A percentile compares a stretch with the other conserved stretches of the same genome.
phyloP scores from a whole-genome alignment of 2,888 invertebrate genomes.

The Eupithecia insigniata region DNA sequence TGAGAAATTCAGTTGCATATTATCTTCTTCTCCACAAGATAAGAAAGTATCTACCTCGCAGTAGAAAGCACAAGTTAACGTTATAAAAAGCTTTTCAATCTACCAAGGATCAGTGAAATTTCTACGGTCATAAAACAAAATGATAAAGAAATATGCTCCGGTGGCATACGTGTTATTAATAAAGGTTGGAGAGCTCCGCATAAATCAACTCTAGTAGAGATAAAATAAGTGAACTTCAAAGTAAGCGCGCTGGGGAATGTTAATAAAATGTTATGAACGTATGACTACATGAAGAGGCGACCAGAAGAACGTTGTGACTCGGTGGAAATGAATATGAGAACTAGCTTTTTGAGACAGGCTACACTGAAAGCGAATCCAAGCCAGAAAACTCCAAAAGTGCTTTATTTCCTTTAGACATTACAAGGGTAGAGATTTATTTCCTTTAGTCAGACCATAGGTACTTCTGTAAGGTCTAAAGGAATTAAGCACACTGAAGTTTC shows the following conservation, averaged over 20 bases:
- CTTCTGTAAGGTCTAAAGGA: too few relatives aligned
- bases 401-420: too few relatives aligned
- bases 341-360: neutral
- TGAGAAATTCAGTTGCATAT: neutral
- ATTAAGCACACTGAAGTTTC: too few relatives aligned
- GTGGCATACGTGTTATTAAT: slow-evolving; percentile 21
- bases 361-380: neutral
- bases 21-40: neutral
- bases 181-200: slow-evolving; percentile 27
- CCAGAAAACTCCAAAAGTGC: too few relatives aligned
- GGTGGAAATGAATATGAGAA: neutral
- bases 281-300: slow-evolving; percentile 12
- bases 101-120: neutral
- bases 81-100: neutral
- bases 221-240: slow-evolving; percentile 41
- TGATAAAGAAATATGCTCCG: slow-evolving; percentile 18
- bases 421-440: too few relatives aligned
- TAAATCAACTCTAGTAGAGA: slow-evolving; percentile 42
- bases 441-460: too few relatives aligned
- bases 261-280: slow-evolving; percentile 31
- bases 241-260: slow-evolving; percentile 37
- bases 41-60: neutral
- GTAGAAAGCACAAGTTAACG: neutral
- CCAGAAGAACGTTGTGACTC: slow-evolving; percentile 10
- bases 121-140: slow-evolving; percentile 9